Base-by-base conservation (phyloP, 2,888 invertebrate genomes). In the Dryomyza anilis region DNA sequence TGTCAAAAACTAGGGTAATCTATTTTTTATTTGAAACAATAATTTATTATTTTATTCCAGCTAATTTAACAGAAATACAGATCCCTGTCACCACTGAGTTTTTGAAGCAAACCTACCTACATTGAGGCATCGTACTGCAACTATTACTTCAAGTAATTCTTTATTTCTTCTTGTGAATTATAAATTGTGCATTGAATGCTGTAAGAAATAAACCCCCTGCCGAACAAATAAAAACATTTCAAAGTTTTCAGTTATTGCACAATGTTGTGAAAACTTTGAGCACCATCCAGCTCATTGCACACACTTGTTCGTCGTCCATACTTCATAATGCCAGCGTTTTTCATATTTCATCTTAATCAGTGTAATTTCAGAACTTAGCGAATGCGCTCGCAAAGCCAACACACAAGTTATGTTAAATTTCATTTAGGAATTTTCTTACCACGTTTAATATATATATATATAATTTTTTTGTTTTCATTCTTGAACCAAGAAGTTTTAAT, bases 311-410 rank as follows among this genome's bases (percentile, higher is more conserved):
- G n/a, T n/a, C n/a, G n/a, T n/a, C n/a, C n/a, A n/a, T n/a, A n/a
- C n/a, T n/a, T n/a, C n/a, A n/a, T n/a, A n/a, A n/a, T n/a, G n/a
- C n/a, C n/a, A n/a, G n/a, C n/a, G n/a, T n/a, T n/a, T 55, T 56
- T 56, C 56, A 25, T 25, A 56, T 36, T 56, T 43, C 25, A 56
- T 58, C 45, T 45, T 45, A 58, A 58, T 58, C 58, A 58, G 43
- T 46, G 46, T 21, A 58, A 58, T 27, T 29, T 36, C 10, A 29
- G 46, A 46, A 45, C 27, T 19, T 45, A 6, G 23, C 55, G 25
- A 36, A 25, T 25, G 36, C 36, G 39, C n/a, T 39, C 16, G 8
- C n/a, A 19, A 43, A 43, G 4, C 43, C 43, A 43, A 43, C n/a
- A 43, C 50, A 50, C 23, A 50, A 50, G 50, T 50, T 27, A 23